These are phyloP conservation scores for Monopterus albus DNA, from an alignment of 2,113 vertebrate species.

Conservation along the genomic window DNA sequence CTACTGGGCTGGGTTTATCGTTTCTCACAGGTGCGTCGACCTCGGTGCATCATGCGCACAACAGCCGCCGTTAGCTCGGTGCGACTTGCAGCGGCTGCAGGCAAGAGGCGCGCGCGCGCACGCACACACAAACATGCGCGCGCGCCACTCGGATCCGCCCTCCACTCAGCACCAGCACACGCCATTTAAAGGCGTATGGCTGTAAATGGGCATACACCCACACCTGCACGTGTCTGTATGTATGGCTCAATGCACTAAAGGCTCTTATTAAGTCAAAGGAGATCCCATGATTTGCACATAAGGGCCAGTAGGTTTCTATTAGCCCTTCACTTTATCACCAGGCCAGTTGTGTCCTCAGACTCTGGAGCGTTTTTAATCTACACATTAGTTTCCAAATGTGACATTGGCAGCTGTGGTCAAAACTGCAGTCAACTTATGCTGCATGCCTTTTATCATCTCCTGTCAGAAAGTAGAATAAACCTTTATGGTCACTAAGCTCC, in stretches of 20 bases:
- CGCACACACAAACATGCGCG: conserved; percentile 47
- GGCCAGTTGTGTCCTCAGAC: not conserved
- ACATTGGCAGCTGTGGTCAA: conserved; percentile 4
- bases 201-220: conserved; percentile 4
- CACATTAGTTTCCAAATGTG: not conserved
- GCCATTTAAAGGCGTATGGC: conserved; percentile 77
- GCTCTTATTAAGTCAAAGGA: not conserved
- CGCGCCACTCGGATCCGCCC: conserved; percentile 65
- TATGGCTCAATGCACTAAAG: not conserved
- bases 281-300: not conserved
- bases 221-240: not conserved
- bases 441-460: no score
- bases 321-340: not conserved
- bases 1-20: conserved; percentile 51
- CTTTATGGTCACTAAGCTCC: no score
- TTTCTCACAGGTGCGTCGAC: conserved; percentile 70
- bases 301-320: not conserved
- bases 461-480: no score
- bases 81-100: conserved; percentile 62
- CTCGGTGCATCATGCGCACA: conserved; percentile 68
- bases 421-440: not conserved
- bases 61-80: conserved; percentile 59
- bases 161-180: conserved; percentile 67
- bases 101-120: conserved; percentile 51
- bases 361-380: not conserved